A percentile compares a stretch with the other conserved stretches of the same genome.
Conservation (phyloP, 2,113 vertebrate species). For the Chloebia gouldiae region DNA sequence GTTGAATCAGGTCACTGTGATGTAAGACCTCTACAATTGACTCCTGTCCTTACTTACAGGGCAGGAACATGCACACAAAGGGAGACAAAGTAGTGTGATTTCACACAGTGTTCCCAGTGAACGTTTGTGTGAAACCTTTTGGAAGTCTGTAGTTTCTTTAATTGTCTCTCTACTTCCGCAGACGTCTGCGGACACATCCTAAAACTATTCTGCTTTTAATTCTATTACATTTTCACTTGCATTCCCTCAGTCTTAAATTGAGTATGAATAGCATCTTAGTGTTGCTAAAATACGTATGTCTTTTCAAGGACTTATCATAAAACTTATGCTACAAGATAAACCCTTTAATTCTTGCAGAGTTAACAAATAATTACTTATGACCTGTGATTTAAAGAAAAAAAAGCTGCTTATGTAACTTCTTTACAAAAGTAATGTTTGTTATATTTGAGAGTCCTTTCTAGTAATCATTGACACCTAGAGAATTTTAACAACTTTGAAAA, state of each 20-base stretch:
- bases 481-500: neutral
- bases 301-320: neutral
- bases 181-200: neutral
- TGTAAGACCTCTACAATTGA: neutral
- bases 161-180: neutral
- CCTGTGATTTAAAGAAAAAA: neutral
- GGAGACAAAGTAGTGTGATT: neutral
- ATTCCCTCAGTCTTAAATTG: neutral
- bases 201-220: neutral
- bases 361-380: neutral
- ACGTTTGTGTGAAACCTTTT: neutral
- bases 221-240: neutral
- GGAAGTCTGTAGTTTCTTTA: neutral
- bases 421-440: neutral
- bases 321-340: neutral
- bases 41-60: neutral
- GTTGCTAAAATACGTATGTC: neutral
- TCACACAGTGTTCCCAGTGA: neutral
- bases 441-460: neutral
- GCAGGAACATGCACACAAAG: neutral
- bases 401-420: neutral
- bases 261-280: neutral
- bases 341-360: neutral
- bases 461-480: neutral
- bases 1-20: neutral